Evolutionary conservation across 2,888 invertebrate species (phyloP), one percentile per base, ranked within the genome.

Genomic region (Prenolepis imparis): DNA sequence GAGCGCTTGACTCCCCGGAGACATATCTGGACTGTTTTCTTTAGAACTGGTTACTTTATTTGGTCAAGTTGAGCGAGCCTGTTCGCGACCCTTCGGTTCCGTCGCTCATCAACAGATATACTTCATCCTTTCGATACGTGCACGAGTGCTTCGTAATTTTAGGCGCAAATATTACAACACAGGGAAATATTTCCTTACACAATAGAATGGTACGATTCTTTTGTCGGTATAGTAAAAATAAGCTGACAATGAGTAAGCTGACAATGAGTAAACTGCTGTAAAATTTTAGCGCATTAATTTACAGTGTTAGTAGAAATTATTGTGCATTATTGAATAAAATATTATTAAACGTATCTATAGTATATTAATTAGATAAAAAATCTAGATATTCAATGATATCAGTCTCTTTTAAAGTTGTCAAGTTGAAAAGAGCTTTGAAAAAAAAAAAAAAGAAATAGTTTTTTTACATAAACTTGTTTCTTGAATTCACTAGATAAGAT

Each of bases 1-100:
- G 88, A 88, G 87, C 87, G 86, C 88, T 24, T 80, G 86, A 88
- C 86, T 93, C 93, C 90, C 91, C 77, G 90, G 93, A 90, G 93
- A 93, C 93, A 91, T 93, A 94, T 94, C 93, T 93, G 92, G 93
- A 86, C 92, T 92, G 92, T 94, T 93, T 94, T 92, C 93, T 92
- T 89, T 84, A 86, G 81, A 91, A 92, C 92, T 86, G 89, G 92
- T 92, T 91, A 89, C 94, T 91, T 82, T 88, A 91, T 94, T 93
- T 94, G 94, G 94, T 93, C 91, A 91, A 91, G 90, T 52, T n/a
- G 88, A 81, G 84, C 84, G 82, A 88, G 86, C 87, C 86, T 89
- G 75, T 88, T 88, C 84, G 83, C 83, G 84, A 74, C 24, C 81
- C 84, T 77, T 75, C 57, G 21, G 73, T 87, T 86, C 68, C 73